Evolutionary conservation across 2,113 vertebrate species (phyloP), one percentile per base, ranked within the genome.

Genomic region (Tragelaphus scriptus): DNA sequence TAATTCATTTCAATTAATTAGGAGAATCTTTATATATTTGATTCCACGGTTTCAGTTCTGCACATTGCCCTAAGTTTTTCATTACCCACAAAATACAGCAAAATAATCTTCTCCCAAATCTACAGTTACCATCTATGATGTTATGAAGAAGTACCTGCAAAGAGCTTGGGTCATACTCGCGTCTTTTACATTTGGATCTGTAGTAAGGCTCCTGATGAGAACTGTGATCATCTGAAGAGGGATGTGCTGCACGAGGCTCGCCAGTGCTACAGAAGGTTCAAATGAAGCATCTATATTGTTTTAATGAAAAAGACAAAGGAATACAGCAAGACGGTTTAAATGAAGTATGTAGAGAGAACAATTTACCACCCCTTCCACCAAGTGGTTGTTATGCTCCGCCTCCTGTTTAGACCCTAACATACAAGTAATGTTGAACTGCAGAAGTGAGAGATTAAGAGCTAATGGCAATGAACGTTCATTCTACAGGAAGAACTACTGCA

Each of bases 221-320:
- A 99, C 99, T 40, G 99, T 99, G 97, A 99, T 99, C 99, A 99
- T 99, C 98, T 99, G 99, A 56, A 99, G 98, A 21, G 99, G 99
- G 98, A 99, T 99, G 98, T 99, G 99, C 98, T 99, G 99, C 93
- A 99, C 99, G 71, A 99, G 99, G 97, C 99, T 99, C 97, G 99
- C 99, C 95, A 99, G 98, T 21, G 99, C 99, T 96, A 99, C 99
- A n/a, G 99, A 99, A 59, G 99, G 99, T 93, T 99, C 99, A 16
- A 99, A 99, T 1, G 99, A 99, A 44, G 99, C 98, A 97, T 99
- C 99, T 99, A 82, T 87, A 26, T 85, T 90, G 71, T 97, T 95
- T 96, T 28, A 98, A 97, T 90, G 32, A 80, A 65, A 97, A 98
- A 98, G 7, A 84, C 59, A 97, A 95, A 93, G 36, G 58, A 90